These are phyloP conservation scores for Hoplostethus atlanticus DNA, from an alignment of 2,797 vertebrate species.

Conservation along the genomic window DNA sequence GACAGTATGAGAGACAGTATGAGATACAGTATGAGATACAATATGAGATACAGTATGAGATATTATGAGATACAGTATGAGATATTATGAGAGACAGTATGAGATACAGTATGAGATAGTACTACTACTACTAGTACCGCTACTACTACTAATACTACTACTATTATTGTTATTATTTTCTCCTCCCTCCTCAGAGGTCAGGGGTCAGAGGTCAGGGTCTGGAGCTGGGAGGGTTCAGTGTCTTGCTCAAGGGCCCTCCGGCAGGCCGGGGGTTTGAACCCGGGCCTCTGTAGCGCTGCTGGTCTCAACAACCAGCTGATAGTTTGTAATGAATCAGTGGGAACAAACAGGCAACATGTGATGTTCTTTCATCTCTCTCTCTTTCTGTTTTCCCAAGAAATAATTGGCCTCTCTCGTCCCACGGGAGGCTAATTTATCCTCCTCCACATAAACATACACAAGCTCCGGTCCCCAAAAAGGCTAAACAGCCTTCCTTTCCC, in stretches of 20 bases:
- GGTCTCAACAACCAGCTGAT: conserved; percentile 38
- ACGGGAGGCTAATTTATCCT: conserved; percentile 67
- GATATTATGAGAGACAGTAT: too few species aligned
- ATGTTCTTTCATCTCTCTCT: conserved; percentile 61
- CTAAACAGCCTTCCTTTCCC: conserved; percentile 23
- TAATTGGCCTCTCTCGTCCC: conserved; percentile 75
- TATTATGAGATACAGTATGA: too few species aligned
- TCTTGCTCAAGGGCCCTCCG: conserved; percentile 39
- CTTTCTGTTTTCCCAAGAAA: conserved; percentile 71
- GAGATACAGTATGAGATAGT: too few species aligned
- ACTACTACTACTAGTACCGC: too few species aligned
- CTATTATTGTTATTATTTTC: too few species aligned
- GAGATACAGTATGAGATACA: too few species aligned
- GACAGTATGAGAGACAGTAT: too few species aligned
- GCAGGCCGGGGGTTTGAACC: too few species aligned
- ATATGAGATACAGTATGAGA: too few species aligned
- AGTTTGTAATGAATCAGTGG: conserved; percentile 47
- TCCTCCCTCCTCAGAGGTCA: neutral
- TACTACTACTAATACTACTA: too few species aligned
- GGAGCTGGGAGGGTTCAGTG: too few species aligned
- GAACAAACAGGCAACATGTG: conserved; percentile 57
- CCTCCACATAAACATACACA: conserved; percentile 58
- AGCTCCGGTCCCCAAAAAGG: conserved; percentile 15
- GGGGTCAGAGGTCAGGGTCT: neutral
- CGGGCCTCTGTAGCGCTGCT: too few species aligned